These are phyloP conservation scores for Macrosiphum euphorbiae DNA, from an alignment of 2,888 invertebrate genomes.

Conservation along the genomic window DNA sequence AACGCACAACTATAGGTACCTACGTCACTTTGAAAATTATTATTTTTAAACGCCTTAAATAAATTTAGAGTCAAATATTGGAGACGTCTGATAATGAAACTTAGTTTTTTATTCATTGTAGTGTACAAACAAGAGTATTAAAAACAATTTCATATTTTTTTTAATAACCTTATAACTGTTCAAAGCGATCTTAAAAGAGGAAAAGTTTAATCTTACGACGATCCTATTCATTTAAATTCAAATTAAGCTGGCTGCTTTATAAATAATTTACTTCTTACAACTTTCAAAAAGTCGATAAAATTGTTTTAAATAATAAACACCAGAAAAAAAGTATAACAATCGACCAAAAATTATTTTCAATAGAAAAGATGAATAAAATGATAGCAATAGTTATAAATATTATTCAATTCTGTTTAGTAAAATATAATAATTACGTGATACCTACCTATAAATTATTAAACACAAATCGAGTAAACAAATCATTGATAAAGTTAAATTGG, in stretches of 20 bases:
- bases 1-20: too few species aligned
- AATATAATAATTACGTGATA: background rate
- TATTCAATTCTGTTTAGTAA: background rate
- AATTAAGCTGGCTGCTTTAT: background rate
- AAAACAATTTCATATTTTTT: background rate
- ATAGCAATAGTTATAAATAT: background rate
- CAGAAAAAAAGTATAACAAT: background rate
- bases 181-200: background rate
- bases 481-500: background rate
- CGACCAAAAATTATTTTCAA: background rate
- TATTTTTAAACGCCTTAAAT: background rate
- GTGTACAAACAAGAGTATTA: background rate
- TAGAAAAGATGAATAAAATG: background rate
- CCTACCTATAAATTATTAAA: background rate
- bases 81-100: background rate
- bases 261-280: constrained; percentile 11
- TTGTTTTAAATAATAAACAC: background rate
- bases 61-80: background rate
- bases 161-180: background rate
- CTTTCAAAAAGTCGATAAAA: background rate
- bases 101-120: constrained; percentile 7
- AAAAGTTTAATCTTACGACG: background rate
- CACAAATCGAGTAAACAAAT: background rate
- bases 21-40: background rate
- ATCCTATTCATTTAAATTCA: constrained; percentile 4